These are phyloP conservation scores for Clarias pachynema DNA, from an alignment of 2,797 vertebrate species.

Conservation along the genomic window DNA sequence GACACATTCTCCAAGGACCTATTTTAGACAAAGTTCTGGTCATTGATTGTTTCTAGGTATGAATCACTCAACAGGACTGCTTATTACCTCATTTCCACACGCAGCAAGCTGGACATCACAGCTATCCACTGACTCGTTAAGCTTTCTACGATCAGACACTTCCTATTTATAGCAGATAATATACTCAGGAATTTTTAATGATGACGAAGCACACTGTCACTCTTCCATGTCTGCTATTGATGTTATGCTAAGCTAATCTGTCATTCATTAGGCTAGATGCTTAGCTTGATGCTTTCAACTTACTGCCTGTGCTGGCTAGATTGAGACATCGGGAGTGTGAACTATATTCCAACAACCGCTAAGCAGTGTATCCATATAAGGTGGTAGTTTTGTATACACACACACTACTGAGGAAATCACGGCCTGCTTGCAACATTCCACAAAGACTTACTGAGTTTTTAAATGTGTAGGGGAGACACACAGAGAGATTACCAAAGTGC, in stretches of 20 bases:
- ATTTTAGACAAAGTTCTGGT: conserved; percentile 43
- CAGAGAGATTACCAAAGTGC: not conserved
- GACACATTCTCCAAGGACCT: conserved; percentile 24
- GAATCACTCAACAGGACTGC: conserved; percentile 39
- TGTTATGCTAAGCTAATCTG: conserved; percentile 20
- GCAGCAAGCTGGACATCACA: conserved; percentile 34
- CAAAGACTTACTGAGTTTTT: conserved; percentile 38
- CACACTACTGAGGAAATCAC: conserved; percentile 43
- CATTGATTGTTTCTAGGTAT: conserved; percentile 41
- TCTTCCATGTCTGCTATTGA: conserved; percentile 24
- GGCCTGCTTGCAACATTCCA: conserved; percentile 50
- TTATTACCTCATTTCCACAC: conserved; percentile 32
- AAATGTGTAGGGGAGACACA: conserved; percentile 23
- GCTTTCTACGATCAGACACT: conserved; percentile 48
- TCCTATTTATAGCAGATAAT: conserved; percentile 56
- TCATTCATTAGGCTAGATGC: conserved; percentile 34
- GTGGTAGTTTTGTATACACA: conserved; percentile 55
- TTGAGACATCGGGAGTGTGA: conserved; percentile 42
- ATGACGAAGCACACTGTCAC: conserved; percentile 51
- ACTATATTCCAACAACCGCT: conserved; percentile 39
- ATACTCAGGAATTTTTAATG: conserved; percentile 46
- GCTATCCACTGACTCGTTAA: conserved; percentile 49
- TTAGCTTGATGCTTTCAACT: conserved; percentile 36
- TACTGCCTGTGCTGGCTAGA: conserved; percentile 24
- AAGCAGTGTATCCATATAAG: conserved; percentile 61